Evolutionary conservation across 23 tunicate species (phyloP).

Genomic region (Styela plicata): DNA sequence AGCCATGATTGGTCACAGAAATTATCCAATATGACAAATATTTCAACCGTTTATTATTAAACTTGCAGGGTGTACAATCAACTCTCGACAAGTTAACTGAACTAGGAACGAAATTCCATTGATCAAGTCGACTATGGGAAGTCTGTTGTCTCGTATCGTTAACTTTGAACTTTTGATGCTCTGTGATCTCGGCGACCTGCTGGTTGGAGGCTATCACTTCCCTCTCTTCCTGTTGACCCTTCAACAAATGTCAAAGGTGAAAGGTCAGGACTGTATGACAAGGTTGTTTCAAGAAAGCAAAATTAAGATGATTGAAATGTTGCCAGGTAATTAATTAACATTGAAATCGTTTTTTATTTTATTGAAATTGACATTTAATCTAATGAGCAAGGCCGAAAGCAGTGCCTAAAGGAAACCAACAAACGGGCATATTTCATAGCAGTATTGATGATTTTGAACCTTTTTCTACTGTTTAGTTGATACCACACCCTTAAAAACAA

Average conservation of each 20-base stretch:
- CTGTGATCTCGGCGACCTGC: conserved; percentile 29
- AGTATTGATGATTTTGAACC: too few relatives aligned
- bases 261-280: conserved; percentile 32
- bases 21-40: too few relatives aligned
- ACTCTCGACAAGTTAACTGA: conserved; percentile 32
- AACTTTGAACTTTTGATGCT: conserved; percentile 27
- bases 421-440: too few relatives aligned
- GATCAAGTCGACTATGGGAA: conserved; percentile 33
- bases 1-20: too few relatives aligned
- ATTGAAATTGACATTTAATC: too few relatives aligned
- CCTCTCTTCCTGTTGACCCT: conserved; percentile 61
- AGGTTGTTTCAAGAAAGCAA: conserved; percentile 37
- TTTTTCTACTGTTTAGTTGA: too few relatives aligned
- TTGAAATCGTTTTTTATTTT: too few relatives aligned
- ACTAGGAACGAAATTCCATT: conserved; percentile 34
- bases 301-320: conserved; percentile 36
- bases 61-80: neutral
- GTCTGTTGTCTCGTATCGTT: conserved; percentile 35
- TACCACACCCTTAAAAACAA: neutral
- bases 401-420: too few relatives aligned
- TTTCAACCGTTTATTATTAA: too few relatives aligned
- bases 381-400: too few relatives aligned
- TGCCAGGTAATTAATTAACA: conserved; percentile 84
- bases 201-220: conserved; percentile 46
- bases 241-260: conserved; percentile 36